Conservation (phyloP, 2,797 vertebrate genomes). For the Poecile montanus region DNA sequence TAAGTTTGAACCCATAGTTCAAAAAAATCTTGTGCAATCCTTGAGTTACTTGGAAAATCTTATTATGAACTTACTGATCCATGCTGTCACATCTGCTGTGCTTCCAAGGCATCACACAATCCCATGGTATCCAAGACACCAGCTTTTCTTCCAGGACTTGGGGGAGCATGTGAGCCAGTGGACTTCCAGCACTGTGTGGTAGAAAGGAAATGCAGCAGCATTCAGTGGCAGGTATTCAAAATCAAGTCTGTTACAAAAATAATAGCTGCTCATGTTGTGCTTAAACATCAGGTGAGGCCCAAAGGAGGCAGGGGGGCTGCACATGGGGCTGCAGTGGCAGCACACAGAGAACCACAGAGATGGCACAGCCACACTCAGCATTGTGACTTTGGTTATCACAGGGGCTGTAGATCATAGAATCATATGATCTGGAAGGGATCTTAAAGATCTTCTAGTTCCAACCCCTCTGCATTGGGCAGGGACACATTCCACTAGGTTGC, state of each 20-base stretch:
- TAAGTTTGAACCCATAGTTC: neutral
- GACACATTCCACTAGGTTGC: neutral
- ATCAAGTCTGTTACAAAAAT: neutral
- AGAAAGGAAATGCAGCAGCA: neutral
- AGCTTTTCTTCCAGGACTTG: neutral
- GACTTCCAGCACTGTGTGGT: neutral
- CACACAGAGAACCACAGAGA: rapidly evolving
- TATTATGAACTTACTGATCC: neutral
- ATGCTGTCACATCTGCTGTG: neutral
- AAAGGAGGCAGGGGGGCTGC: neutral
- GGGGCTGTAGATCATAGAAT: neutral
- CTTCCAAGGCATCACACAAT: neutral
- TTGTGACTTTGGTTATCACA: neutral
- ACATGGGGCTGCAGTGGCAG: rapidly evolving
- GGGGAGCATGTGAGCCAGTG: neutral
- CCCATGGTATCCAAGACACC: too few relatives aligned
- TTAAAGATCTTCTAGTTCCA: neutral
- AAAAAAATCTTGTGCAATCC: neutral
- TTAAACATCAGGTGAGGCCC: neutral
- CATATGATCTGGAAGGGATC: neutral
- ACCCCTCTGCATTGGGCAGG: neutral
- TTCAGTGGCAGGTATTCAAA: neutral
- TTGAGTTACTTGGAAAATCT: neutral
- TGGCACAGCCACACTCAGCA: neutral
- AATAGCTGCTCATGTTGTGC: neutral